phyloP scores from a whole-genome alignment of 2,797 vertebrate genomes.

The Masticophis lateralis region DNA sequence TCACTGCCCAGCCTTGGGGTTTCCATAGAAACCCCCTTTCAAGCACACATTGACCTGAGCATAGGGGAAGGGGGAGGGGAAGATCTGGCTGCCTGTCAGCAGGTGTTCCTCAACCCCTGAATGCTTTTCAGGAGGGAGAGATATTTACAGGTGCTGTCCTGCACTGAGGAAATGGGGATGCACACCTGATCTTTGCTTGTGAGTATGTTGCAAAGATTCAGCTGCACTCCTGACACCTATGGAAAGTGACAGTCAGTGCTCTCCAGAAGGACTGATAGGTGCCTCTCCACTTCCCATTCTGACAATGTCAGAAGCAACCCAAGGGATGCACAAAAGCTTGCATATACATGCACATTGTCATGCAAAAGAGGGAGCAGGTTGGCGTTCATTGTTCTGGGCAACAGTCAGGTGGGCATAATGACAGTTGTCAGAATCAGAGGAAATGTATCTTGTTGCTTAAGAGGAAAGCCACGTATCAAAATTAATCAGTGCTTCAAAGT shows the following conservation, averaged over 20 bases:
- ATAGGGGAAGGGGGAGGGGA: neutral
- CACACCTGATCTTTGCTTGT: neutral
- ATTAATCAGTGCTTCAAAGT: neutral
- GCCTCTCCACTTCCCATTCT: neutral
- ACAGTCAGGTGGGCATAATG: neutral
- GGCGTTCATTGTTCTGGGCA: neutral
- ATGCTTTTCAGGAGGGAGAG: neutral
- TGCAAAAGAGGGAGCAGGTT: neutral
- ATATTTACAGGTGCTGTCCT: neutral
- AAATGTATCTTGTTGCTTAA: neutral
- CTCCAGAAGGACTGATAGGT: neutral
- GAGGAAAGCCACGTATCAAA: neutral
- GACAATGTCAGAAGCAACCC: neutral
- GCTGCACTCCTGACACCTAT: constrained; percentile 5
- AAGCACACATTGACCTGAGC: constrained; percentile 2
- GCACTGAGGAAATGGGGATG: neutral
- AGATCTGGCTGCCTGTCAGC: neutral
- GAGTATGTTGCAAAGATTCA: neutral
- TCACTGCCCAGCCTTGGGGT: neutral
- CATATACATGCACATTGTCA: neutral
- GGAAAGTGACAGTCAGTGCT: neutral
- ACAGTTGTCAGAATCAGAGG: neutral
- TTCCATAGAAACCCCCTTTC: neutral
- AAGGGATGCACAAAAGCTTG: neutral
- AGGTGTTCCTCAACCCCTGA: constrained; percentile 8